Evolutionary conservation across 2,888 invertebrate genomes (phyloP), one percentile per base, ranked within the genome.

Genomic region (Coenonympha glycerion): DNA sequence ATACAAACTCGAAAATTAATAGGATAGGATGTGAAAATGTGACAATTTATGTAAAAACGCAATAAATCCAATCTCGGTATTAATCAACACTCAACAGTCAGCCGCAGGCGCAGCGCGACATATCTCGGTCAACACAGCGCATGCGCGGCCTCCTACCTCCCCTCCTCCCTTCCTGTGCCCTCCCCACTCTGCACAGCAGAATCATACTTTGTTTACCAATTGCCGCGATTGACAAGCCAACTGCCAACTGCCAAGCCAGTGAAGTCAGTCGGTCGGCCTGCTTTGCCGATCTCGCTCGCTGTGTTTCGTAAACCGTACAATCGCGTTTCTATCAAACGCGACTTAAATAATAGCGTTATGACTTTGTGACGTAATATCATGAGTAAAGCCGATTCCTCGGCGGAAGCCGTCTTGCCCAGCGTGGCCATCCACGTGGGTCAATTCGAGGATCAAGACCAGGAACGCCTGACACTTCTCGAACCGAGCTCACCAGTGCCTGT

Each of bases 261-360:
- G 13, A 13, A 39, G 76, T 73, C 79, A 85, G 87, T 84, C 77
- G 74, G 79, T 79, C 78, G 76, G 77, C 69, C 73, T 73, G 65
- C 76, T 67, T 95, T 60, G 93, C 95, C 68, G 96, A 95, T 64
- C 95, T 95, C 65, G 94, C 94, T 62, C 95, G 85, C 94, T 95
- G 84, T 95, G 95, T 94, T 95, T 62, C 68, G 68, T 71, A 66
- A 66, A 69, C 73, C 73, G 73, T 69, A 59, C 65, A 65, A 73
- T 79, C 80, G 80, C 80, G 83, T 76, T 79, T 79, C 69, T 68
- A 68, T 71, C 81, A 79, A 81, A 77, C 75, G 85, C 82, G 82
- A 71, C 79, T 64, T 65, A 66, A 69, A 68, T 79, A 69, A 66
- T 65, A 77, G 76, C 78, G 84, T 73, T 73, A 86, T 86, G 87